Conservation (phyloP, 2,888 invertebrate genomes). For the Theristus sp. region DNA sequence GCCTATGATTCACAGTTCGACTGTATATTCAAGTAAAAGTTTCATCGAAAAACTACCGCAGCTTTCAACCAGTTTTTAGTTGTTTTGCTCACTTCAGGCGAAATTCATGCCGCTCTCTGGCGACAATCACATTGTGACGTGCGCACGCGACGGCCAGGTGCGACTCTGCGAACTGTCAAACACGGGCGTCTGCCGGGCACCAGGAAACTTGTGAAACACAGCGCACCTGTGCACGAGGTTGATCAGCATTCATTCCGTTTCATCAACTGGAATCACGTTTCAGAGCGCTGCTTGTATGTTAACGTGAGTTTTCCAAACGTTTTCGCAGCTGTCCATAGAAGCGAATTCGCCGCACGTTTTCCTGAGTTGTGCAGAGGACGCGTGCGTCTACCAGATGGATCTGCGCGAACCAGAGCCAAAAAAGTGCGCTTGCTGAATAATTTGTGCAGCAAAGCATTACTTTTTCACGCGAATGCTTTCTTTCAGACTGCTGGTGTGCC, state of each 20-base stretch:
- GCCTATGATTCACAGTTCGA: too few species aligned
- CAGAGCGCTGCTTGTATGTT: too few species aligned
- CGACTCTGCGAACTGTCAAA: constrained; percentile 40
- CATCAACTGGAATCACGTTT: too few species aligned
- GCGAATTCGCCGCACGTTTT: constrained; percentile 52
- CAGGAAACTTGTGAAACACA: constrained; percentile 48
- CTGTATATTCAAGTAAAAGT: too few species aligned
- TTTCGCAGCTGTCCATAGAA: constrained; percentile 47
- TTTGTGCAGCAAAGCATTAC: background rate
- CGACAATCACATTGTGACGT: constrained; percentile 64
- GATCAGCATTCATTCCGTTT: background rate
- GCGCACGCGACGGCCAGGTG: constrained; percentile 73
- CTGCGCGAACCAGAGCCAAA: constrained; percentile 50
- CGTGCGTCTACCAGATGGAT: constrained; percentile 58
- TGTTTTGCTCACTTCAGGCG: constrained; percentile 39
- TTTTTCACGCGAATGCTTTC: too few species aligned
- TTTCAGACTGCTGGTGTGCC: constrained; percentile 1
- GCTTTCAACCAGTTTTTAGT: too few species aligned
- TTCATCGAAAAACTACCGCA: too few species aligned
- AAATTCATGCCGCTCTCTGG: constrained; percentile 64
- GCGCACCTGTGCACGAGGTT: constrained; percentile 61
- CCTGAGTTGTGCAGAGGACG: constrained; percentile 74
- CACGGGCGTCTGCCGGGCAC: constrained; percentile 40
- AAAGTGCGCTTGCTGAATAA: constrained; percentile 32
- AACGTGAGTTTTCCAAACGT: too few species aligned